Conservation (phyloP, 1,140 invertebrate genomes). For the Caenorhabditis latens region DNA sequence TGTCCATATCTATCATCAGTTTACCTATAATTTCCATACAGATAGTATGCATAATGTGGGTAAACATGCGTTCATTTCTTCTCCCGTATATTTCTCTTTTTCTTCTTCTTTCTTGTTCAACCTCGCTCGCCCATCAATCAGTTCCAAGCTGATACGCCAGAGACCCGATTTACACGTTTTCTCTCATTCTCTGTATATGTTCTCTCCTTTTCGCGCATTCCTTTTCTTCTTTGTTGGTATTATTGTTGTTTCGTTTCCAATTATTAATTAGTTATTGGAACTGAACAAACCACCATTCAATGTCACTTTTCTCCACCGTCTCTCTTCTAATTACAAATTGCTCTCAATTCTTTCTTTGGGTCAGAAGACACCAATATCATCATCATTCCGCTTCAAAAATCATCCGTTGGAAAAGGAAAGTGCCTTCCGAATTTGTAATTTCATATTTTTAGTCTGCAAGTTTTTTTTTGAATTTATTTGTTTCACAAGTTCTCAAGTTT, state of each 20-base stretch:
- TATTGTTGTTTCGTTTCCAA: slow-evolving; percentile 30
- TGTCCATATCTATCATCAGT: slow-evolving; percentile 16
- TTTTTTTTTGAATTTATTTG: not conserved
- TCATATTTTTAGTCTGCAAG: not conserved
- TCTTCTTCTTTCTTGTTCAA: slow-evolving; percentile 5
- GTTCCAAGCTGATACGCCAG: slow-evolving; percentile 48
- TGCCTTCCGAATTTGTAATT: not conserved
- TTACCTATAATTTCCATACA: slow-evolving; percentile 42
- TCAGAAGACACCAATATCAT: not conserved
- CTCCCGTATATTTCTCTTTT: not conserved
- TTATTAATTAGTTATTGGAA: slow-evolving; percentile 29
- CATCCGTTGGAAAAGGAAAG: not conserved
- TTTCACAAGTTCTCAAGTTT: not conserved
- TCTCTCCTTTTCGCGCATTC: slow-evolving; percentile 31
- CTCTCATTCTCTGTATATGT: slow-evolving; percentile 10
- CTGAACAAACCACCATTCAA: slow-evolving; percentile 22
- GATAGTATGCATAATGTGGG: slow-evolving; percentile 38
- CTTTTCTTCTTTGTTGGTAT: slow-evolving; percentile 7
- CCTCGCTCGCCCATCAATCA: slow-evolving; percentile 49
- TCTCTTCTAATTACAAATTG: slow-evolving; percentile 18
- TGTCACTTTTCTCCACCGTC: slow-evolving; percentile 21
- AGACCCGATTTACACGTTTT: slow-evolving; percentile 28
- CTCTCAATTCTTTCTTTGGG: slow-evolving; percentile 16
- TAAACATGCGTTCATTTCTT: slow-evolving; percentile 49
- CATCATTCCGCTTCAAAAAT: slow-evolving; percentile 34